These are phyloP conservation scores for Platichthys flesus DNA, from an alignment of 2,113 vertebrate species.

Conservation along the genomic window DNA sequence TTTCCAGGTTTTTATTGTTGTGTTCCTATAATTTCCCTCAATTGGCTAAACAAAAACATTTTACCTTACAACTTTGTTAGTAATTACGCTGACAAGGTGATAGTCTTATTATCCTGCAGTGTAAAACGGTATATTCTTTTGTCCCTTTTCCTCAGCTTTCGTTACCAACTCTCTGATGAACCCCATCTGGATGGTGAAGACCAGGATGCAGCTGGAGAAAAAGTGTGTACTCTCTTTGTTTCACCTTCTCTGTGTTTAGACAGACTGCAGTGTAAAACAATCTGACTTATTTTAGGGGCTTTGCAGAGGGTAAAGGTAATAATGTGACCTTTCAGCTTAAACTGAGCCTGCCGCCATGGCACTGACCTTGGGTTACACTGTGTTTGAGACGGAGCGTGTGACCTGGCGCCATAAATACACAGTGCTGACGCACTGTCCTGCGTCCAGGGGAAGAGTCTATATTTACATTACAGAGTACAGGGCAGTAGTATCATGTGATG, in stretches of 20 bases:
- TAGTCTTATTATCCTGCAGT: background rate
- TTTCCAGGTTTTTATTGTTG: conserved; percentile 6
- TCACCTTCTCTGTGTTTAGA: background rate
- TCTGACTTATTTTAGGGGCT: conserved; percentile 8
- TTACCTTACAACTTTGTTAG: background rate
- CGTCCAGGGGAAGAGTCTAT: conserved; percentile 68
- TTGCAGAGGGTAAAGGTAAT: background rate
- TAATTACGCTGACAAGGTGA: background rate
- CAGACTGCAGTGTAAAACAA: background rate
- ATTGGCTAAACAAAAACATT: background rate
- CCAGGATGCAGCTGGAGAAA: conserved; percentile 95
- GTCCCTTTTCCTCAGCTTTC: conserved; percentile 84
- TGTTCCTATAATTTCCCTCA: background rate
- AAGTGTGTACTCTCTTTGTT: conserved; percentile 81
- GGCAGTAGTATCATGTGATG: conserved; percentile 54
- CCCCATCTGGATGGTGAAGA: conserved; percentile 98
- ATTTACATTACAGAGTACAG: conserved; percentile 67
- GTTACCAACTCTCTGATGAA: conserved; percentile 98
- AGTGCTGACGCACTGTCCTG: conserved; percentile 64
- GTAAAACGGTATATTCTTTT: conserved; percentile 6
- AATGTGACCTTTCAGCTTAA: conserved; percentile 43
- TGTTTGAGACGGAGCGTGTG: conserved; percentile 66
- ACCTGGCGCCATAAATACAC: conserved; percentile 78
- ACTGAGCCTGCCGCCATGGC: background rate
- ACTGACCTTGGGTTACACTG: conserved; percentile 60